Evolutionary conservation across 2,888 invertebrate genomes (phyloP).

Genomic region (Pyrocoelia pectoralis): DNA sequence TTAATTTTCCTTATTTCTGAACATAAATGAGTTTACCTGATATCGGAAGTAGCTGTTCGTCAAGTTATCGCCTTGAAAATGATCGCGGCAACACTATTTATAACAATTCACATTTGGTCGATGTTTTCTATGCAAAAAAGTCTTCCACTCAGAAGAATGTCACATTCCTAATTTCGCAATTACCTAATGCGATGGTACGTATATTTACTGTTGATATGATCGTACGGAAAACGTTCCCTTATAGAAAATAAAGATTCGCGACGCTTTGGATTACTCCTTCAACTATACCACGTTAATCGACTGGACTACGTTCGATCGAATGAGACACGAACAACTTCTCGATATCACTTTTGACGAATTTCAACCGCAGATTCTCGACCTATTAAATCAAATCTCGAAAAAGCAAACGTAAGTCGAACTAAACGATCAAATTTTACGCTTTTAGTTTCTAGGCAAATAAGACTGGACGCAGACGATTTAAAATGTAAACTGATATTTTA

Average conservation of each 20-base stretch:
- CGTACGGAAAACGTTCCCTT: constrained; percentile 36
- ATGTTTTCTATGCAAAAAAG: constrained; percentile 27
- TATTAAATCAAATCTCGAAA: constrained; percentile 49
- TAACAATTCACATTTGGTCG: constrained; percentile 32
- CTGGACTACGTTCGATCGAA: constrained; percentile 49
- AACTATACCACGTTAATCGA: constrained; percentile 54
- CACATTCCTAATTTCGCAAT: constrained; percentile 23
- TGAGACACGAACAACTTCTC: constrained; percentile 52
- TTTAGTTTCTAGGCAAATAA: constrained; percentile 49
- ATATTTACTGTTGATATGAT: too few species aligned
- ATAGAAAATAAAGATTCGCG: constrained; percentile 52
- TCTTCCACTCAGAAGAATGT: constrained; percentile 21
- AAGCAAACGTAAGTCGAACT: constrained; percentile 41
- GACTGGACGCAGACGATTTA: constrained; percentile 43
- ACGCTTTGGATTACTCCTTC: constrained; percentile 50
- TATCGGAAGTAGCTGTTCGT: constrained; percentile 11
- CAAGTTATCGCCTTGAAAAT: not conserved
- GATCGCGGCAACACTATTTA: constrained; percentile 29
- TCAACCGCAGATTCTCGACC: constrained; percentile 53
- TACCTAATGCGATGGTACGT: constrained; percentile 30
- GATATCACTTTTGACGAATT: constrained; percentile 57
- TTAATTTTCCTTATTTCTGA: not conserved
- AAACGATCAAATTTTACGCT: too few species aligned
- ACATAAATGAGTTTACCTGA: not conserved
- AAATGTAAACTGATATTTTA: constrained; percentile 53